Evolutionary conservation across 2,888 invertebrate genomes (phyloP).

Genomic region (Macaria liturata): DNA sequence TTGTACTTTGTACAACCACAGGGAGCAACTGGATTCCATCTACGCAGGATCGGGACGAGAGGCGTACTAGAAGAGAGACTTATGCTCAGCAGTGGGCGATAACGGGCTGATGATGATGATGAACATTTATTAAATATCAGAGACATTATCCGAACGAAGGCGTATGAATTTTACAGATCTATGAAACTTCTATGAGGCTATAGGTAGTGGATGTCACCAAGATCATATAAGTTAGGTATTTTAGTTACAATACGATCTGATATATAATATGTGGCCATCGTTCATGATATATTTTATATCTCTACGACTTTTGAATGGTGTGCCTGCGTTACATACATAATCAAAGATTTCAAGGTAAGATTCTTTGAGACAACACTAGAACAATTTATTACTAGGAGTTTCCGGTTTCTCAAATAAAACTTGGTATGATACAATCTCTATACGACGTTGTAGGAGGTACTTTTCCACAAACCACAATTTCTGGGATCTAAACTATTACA

Average conservation of each 20-base stretch:
- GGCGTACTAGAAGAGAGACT: too few relatives aligned
- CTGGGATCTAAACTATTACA: too few relatives aligned
- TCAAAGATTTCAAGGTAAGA: slow-evolving; percentile 28
- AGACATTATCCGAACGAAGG: too few relatives aligned
- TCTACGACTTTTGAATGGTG: slow-evolving; percentile 13
- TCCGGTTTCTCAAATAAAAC: slow-evolving; percentile 43
- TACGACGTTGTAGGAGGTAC: not conserved
- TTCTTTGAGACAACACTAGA: slow-evolving; percentile 31
- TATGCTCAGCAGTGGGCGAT: too few relatives aligned
- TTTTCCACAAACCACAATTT: not conserved
- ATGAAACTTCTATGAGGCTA: too few relatives aligned
- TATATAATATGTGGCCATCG: not conserved
- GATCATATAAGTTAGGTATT: not conserved
- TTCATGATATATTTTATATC: slow-evolving; percentile 14
- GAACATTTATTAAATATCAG: too few relatives aligned
- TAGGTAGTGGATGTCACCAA: too few relatives aligned
- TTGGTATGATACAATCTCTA: slow-evolving; percentile 3
- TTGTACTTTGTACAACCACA: too few relatives aligned
- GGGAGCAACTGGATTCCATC: too few relatives aligned
- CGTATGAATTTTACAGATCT: too few relatives aligned
- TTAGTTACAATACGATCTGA: not conserved
- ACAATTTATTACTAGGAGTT: slow-evolving; percentile 50
- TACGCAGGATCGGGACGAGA: too few relatives aligned
- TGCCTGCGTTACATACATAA: slow-evolving; percentile 16
- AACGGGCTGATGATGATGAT: too few relatives aligned